These are phyloP conservation scores for Argyra leucocephala DNA, from an alignment of 2,888 invertebrate genomes.

Conservation along the genomic window DNA sequence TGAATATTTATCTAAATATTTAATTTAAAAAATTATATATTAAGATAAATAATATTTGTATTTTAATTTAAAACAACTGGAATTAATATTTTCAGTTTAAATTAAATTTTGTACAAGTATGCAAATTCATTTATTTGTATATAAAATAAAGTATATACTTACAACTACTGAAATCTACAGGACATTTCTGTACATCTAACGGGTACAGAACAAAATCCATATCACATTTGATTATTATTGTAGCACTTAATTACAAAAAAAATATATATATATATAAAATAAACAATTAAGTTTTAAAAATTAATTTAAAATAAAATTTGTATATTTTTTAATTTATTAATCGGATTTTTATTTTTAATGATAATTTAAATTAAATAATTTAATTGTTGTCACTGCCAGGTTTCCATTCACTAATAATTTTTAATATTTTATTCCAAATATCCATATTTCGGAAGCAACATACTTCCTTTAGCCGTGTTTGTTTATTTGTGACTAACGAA, in stretches of 20 bases:
- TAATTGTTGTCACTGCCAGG: too few relatives aligned
- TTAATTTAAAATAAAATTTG: too few relatives aligned
- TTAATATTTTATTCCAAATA: too few relatives aligned
- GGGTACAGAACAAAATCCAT: conserved; percentile 58
- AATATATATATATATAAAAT: too few relatives aligned
- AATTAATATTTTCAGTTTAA: conserved; percentile 1
- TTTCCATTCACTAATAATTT: too few relatives aligned
- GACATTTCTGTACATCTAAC: conserved; percentile 54
- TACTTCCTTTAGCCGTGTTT: too few relatives aligned
- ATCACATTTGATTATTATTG: conserved; percentile 56
- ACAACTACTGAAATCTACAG: conserved; percentile 57
- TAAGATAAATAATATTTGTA: not conserved
- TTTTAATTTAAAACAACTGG: not conserved
- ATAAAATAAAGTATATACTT: conserved; percentile 41
- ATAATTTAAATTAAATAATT: conserved; percentile 12
- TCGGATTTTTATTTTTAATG: conserved; percentile 24
- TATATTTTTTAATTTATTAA: too few relatives aligned
- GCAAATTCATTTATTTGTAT: too few relatives aligned
- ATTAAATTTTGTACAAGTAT: not conserved
- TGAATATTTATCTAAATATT: conserved; percentile 51
- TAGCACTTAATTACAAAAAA: too few relatives aligned
- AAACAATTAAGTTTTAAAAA: too few relatives aligned
- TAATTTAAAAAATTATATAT: not conserved
- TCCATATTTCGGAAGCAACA: too few relatives aligned
- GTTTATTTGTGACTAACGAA: conserved; percentile 15